These are phyloP conservation scores for Apteryx owenii DNA, from an alignment of 2,113 vertebrate genomes.

Conservation along the genomic window DNA sequence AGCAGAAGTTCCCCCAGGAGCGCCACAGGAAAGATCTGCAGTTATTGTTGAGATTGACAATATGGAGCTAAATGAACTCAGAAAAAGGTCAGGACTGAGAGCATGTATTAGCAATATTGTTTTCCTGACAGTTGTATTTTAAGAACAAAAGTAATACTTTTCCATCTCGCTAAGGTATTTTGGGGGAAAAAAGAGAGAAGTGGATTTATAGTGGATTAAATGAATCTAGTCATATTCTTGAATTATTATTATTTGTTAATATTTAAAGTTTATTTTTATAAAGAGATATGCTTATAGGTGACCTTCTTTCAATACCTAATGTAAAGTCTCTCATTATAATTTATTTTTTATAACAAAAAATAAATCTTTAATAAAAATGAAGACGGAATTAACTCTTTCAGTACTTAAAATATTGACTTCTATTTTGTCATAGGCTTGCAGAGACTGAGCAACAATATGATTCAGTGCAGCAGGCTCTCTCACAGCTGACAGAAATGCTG, in stretches of 20 bases:
- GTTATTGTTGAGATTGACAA: conserved; percentile 72
- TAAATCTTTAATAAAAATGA: neutral
- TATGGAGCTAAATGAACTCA: conserved; percentile 77
- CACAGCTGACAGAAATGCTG: conserved; percentile 76
- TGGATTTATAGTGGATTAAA: conserved; percentile 5
- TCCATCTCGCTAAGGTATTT: neutral
- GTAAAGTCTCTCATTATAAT: neutral
- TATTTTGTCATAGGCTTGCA: conserved; percentile 75
- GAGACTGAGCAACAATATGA: conserved; percentile 81
- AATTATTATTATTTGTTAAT: neutral
- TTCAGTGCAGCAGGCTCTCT: conserved; percentile 74
- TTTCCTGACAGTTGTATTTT: neutral
- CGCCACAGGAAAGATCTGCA: conserved; percentile 83
- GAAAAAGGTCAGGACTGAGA: conserved; percentile 79
- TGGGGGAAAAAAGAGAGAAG: neutral
- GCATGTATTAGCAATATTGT: conserved; percentile 6
- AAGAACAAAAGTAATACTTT: neutral
- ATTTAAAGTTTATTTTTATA: neutral
- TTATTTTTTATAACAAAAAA: neutral
- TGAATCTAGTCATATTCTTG: neutral
- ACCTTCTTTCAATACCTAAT: neutral
- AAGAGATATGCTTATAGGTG: neutral
- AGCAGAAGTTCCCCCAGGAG: conserved; percentile 86
- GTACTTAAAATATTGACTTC: neutral
- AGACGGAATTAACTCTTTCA: neutral